phyloP scores from a whole-genome alignment of 2,888 invertebrate genomes.

The Nymphalis c-album region DNA sequence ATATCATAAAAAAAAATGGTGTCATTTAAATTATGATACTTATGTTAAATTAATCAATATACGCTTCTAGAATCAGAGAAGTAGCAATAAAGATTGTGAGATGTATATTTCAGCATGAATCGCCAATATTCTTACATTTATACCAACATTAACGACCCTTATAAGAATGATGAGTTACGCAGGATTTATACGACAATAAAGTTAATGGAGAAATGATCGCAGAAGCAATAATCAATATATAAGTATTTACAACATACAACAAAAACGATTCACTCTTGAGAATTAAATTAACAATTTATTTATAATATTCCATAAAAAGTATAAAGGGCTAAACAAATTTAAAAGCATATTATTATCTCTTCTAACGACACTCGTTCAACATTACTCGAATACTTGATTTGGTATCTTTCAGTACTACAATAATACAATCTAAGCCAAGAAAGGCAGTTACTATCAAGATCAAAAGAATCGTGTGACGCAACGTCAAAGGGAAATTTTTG shows the following conservation, averaged over 20 bases:
- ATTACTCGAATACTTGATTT: not conserved
- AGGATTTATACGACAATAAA: no score
- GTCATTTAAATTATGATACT: no score
- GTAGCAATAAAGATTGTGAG: no score
- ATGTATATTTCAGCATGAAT: not conserved
- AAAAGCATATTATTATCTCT: not conserved
- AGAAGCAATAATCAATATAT: no score
- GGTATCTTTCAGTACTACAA: slow-evolving; percentile 12
- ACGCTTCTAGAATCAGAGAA: no score
- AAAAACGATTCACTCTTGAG: not conserved
- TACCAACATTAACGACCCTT: not conserved
- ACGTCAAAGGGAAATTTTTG: slow-evolving; percentile 31
- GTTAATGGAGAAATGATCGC: no score
- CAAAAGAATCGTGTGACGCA: slow-evolving; percentile 27
- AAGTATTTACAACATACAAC: no score
- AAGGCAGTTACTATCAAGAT: slow-evolving; percentile 25
- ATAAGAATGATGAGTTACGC: not conserved
- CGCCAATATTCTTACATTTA: not conserved
- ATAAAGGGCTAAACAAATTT: not conserved
- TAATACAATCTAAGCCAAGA: slow-evolving; percentile 20
- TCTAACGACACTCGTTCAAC: not conserved
- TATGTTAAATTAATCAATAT: no score
- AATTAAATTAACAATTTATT: not conserved
- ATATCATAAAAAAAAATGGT: no score
- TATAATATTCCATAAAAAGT: not conserved